Base-by-base conservation (phyloP, 2,113 vertebrate genomes). In the Tragelaphus strepsiceros region DNA sequence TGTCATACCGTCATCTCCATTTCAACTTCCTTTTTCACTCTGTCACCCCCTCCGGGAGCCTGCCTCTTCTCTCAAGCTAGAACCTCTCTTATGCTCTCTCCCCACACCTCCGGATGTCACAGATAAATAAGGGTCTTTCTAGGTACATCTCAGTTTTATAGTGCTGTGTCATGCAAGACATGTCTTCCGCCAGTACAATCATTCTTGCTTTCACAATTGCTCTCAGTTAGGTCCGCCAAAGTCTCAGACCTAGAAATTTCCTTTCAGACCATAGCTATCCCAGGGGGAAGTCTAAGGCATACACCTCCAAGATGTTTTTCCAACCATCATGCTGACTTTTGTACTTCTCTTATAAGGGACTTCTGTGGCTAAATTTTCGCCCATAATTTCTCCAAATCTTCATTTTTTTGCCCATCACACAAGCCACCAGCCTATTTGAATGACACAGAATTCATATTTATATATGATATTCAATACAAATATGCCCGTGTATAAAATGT, bases 21-120 rank as follows among this genome's bases (percentile, higher is more conserved):
- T 51, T 96, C 92, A 21, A 5, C 77, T 95, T 97, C 90, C 71
- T 88, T 10, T 90, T 95, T 92, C 51, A 58, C 14, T 53, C 94
- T 5, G 19, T 64, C 53, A 92, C 10, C 46, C 39, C 35, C 26
- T 92, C 96, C 43, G 32, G 88, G 81, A 78, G 94, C 39, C 86
- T 91, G 67, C 4, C 43, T 46, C 56, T 81, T 56, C 61, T 77
- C 49, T 71, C 51, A 43, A 85, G 80, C 90, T 90, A 35, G 53
- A 59, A n/a, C 35, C 17, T 28, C 43, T 82, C 81, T 46, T 21
- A 13, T 19, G 61, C 26, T 74, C 32, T 64, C 32, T 62, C 53
- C 43, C 16, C 32, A 30, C 9, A n/a, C 14, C 26, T 22, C 1
- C 43, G 58, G 43, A 82, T 85, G 16, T 35, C 43, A 77, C 39